phyloP scores from a whole-genome alignment of 2,797 vertebrate species.

The Epinephelus malabaricus region DNA sequence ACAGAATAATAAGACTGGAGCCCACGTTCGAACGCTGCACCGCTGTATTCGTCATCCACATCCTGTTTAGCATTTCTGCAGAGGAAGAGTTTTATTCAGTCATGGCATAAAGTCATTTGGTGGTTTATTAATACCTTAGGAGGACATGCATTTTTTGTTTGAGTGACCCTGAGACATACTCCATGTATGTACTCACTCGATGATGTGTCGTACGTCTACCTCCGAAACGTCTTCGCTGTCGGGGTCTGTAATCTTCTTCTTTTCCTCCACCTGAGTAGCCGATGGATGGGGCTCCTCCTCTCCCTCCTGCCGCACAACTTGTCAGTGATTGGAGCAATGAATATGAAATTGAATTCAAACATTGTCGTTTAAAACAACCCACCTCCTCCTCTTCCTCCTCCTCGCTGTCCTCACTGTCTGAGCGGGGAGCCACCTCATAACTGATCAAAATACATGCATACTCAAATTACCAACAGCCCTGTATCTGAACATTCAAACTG shows the following conservation, averaged over 20 bases:
- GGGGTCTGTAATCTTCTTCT: slow-evolving; percentile 94
- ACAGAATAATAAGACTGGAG: slow-evolving; percentile 97
- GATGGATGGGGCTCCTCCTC: slow-evolving; percentile 88
- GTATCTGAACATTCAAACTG: background rate
- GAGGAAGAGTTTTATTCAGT: background rate
- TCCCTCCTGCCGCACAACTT: slow-evolving; percentile 79
- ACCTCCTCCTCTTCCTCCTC: slow-evolving; percentile 90
- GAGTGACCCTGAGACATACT: background rate
- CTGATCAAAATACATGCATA: slow-evolving; percentile 71
- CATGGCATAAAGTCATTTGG: background rate
- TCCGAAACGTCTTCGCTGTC: slow-evolving; percentile 94
- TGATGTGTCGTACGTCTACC: slow-evolving; percentile 92
- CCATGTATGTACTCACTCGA: slow-evolving; percentile 85
- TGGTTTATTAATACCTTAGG: background rate
- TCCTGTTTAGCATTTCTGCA: slow-evolving; percentile 93
- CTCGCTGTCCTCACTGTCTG: slow-evolving; percentile 97
- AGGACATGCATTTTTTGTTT: background rate
- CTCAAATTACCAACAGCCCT: background rate
- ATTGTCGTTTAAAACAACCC: slow-evolving; percentile 27
- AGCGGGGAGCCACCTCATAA: slow-evolving; percentile 96
- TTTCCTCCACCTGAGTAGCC: slow-evolving; percentile 86
- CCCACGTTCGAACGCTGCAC: slow-evolving; percentile 88
- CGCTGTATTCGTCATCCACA: slow-evolving; percentile 94
- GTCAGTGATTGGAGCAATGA: slow-evolving; percentile 25
- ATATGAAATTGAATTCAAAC: slow-evolving; percentile 14